Evolutionary conservation across 2,113 vertebrate species (phyloP).

Genomic region (Aspidoscelis tigris): DNA sequence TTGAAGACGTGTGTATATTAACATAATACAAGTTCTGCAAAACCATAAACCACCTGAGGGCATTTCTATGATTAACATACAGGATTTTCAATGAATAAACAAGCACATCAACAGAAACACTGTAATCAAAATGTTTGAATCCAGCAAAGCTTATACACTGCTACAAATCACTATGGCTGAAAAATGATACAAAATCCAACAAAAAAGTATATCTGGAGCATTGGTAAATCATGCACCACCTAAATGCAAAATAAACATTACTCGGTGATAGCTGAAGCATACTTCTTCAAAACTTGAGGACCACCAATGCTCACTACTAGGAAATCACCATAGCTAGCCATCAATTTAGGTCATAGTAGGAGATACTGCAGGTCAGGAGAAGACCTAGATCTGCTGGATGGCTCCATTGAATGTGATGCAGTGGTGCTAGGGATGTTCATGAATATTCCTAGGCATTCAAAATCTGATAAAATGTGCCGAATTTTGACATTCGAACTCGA

Average conservation of each 20-base stretch:
- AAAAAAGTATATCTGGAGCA: not conserved
- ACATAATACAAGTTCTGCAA: constrained; percentile 5
- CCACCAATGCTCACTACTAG: constrained; percentile 27
- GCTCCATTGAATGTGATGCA: not conserved
- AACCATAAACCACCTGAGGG: not conserved
- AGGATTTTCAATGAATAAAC: not conserved
- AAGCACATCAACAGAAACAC: not conserved
- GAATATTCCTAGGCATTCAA: too few species aligned
- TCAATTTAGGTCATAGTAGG: not conserved
- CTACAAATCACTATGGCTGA: not conserved
- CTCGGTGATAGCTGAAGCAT: constrained; percentile 23
- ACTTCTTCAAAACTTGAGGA: constrained; percentile 29
- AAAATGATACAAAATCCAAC: not conserved
- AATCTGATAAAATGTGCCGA: too few species aligned
- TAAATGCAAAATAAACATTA: constrained; percentile 12
- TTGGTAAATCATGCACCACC: not conserved
- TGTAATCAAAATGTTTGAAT: not conserved
- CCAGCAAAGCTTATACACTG: not conserved
- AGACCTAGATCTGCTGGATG: not conserved
- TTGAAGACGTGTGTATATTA: not conserved
- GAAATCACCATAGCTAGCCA: constrained; percentile 29
- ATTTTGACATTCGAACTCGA: too few species aligned
- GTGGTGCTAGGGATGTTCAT: too few species aligned
- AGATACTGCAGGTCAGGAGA: constrained; percentile 28
- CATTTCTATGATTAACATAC: not conserved